Evolutionary conservation across 2,797 vertebrate species (phyloP), one percentile per base, ranked within the genome.

Genomic region (Eleutherodactylus coqui): DNA sequence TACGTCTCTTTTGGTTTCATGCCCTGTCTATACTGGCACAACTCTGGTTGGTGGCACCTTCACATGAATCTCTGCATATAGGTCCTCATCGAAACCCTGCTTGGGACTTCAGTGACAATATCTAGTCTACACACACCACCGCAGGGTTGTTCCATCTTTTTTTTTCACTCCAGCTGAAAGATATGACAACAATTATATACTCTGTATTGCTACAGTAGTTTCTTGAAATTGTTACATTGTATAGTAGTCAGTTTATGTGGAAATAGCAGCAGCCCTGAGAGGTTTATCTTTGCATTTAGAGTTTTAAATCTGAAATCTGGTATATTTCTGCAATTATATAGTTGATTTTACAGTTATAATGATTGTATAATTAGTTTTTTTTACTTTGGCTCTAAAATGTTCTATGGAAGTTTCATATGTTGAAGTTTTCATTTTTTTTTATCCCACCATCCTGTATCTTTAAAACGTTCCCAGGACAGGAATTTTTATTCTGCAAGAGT

Each of bases 401-500:
- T 69, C 67, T n/a, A 70, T 5, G 14, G 24, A 41, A n/a, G 8
- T 0, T 11, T 10, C 67, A 41, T 70, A 70, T 10, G 6, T n/a
- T 11, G 5, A 70, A 10, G 64, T 1, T 41, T 70, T 19, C n/a
- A 1, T 27, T 34, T 64, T 19, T 64, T 13, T n/a, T 14, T 70
- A 43, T 70, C 67, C 67, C 67, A 70, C 36, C 34, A 43, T 70
- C 36, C 10, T 41, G 1, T 41, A 11, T n/a, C 17, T 41, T 51
- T 55, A 55, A 72, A 82, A 55, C 41, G 80, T 85, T 79, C 67
- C n/a, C 84, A 79, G 73, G 64, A 41, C 53, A 27, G 70, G 55
- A 75, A 76, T 51, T 47, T 32, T 64, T 49, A 60, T 83, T 62
- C 19, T 76, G 27, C 53, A 32, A 34, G 36, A 55, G 67, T 36